A percentile compares a stretch with the other conserved stretches of the same genome.
Evolutionary conservation across 2,113 vertebrate species (phyloP).

Genomic region (Sylvicapra grimmia): DNA sequence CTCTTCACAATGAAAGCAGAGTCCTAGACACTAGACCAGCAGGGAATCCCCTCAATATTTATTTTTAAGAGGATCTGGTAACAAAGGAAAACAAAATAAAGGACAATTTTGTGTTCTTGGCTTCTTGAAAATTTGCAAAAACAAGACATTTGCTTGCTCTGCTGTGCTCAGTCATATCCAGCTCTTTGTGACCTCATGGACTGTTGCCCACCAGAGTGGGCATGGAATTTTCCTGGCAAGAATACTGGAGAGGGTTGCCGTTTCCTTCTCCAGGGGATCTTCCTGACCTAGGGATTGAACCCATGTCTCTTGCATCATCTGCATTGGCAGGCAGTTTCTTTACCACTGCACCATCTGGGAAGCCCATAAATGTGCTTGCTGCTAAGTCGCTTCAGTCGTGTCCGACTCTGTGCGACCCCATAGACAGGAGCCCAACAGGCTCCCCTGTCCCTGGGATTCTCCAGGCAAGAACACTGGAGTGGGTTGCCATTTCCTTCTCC

Average conservation of each 20-base stretch:
- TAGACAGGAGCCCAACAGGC: too few species aligned
- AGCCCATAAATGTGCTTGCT: not conserved
- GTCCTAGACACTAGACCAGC: not conserved
- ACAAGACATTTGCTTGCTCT: not conserved
- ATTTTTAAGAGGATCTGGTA: not conserved
- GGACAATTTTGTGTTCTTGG: not conserved
- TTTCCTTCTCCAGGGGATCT: not conserved
- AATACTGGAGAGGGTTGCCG: not conserved
- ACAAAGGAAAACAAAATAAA: not conserved
- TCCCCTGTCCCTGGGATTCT: too few species aligned
- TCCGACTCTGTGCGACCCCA: too few species aligned
- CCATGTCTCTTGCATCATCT: not conserved
- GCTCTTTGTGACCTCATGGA: not conserved
- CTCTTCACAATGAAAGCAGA: not conserved
- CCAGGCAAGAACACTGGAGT: too few species aligned
- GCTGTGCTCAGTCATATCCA: not conserved
- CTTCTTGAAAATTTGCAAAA: not conserved
- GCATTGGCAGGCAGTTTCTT: not conserved
- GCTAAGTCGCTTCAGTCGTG: too few species aligned
- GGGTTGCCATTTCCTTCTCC: too few species aligned
- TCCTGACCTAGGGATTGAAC: not conserved
- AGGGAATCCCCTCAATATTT: not conserved
- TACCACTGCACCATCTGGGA: not conserved
- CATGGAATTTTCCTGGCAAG: not conserved
- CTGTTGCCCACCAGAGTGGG: not conserved